Evolutionary conservation across 2,888 invertebrate species (phyloP).

Genomic region (Idaea biselata): DNA sequence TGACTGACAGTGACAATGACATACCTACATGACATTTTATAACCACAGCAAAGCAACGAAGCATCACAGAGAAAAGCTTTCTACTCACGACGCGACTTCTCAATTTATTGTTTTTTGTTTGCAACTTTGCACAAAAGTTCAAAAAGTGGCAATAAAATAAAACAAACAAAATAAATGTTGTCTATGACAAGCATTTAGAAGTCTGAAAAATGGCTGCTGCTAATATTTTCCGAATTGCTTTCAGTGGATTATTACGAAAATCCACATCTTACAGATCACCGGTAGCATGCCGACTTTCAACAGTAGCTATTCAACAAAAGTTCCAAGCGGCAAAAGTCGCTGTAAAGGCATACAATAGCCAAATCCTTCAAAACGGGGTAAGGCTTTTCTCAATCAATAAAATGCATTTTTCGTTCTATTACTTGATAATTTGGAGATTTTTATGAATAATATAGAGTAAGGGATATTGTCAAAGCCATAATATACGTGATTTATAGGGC

Average conservation of each 20-base stretch:
- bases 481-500: conserved; percentile 3
- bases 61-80: not conserved
- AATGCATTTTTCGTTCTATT: conserved; percentile 29
- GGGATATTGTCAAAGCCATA: not conserved
- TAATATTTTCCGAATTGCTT: conserved; percentile 70
- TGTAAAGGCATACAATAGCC: conserved; percentile 44
- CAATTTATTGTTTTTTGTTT: too few relatives aligned
- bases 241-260: conserved; percentile 70
- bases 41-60: too few relatives aligned
- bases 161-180: conserved; percentile 3
- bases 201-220: conserved; percentile 74
- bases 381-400: conserved; percentile 47
- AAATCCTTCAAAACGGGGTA: conserved; percentile 61
- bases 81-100: not conserved
- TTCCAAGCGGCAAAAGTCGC: conserved; percentile 52
- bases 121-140: too few relatives aligned
- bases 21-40: not conserved
- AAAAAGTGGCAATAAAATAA: too few relatives aligned
- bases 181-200: conserved; percentile 36
- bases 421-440: not conserved
- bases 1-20: conserved; percentile 6
- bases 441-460: conserved; percentile 1
- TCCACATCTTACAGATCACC: conserved; percentile 60
- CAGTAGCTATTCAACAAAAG: conserved; percentile 66
- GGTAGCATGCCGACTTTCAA: conserved; percentile 68